These are phyloP conservation scores for Brachyopa scutellaris DNA, from an alignment of 2,888 invertebrate species.

Conservation along the genomic window DNA sequence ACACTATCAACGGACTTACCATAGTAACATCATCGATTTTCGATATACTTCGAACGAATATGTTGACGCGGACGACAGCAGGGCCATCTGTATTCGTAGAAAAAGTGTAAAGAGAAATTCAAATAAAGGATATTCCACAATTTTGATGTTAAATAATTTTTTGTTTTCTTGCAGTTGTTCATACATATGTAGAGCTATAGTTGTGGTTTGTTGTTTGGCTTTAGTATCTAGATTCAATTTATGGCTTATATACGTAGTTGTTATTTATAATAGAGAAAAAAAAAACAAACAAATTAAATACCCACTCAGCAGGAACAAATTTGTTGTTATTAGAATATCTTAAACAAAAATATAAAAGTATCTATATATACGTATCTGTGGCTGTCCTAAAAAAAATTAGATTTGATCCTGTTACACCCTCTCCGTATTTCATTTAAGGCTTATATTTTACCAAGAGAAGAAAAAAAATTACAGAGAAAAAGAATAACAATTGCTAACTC, in stretches of 20 bases:
- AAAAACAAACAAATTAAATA: too few relatives aligned
- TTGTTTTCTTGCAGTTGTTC: slow-evolving; percentile 39
- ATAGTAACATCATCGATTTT: slow-evolving; percentile 99
- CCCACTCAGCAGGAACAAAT: slow-evolving; percentile 50
- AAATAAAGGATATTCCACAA: slow-evolving; percentile 65
- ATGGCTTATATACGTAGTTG: slow-evolving; percentile 12
- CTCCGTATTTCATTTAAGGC: too few relatives aligned
- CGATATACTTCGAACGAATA: slow-evolving; percentile 99
- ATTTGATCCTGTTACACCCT: too few relatives aligned
- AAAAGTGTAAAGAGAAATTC: slow-evolving; percentile 74
- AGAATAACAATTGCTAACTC: slow-evolving; percentile 2
- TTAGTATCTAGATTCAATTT: neutral
- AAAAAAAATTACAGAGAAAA: neutral
- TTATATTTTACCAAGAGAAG: too few relatives aligned
- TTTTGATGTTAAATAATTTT: slow-evolving; percentile 52
- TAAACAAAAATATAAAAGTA: neutral
- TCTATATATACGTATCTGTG: neutral
- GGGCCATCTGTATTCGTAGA: slow-evolving; percentile 89
- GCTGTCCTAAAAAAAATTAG: slow-evolving; percentile 11
- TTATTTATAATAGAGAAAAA: neutral
- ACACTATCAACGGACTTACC: slow-evolving; percentile 88
- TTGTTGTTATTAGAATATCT: neutral
- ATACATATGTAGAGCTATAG: slow-evolving; percentile 26
- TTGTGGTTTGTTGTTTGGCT: slow-evolving; percentile 36
- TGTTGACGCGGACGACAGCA: slow-evolving; percentile 98